A percentile compares a stretch with the other conserved stretches of the same genome.
Evolutionary conservation across 2,797 vertebrate genomes (phyloP).

Genomic region (Alectoris magna): DNA sequence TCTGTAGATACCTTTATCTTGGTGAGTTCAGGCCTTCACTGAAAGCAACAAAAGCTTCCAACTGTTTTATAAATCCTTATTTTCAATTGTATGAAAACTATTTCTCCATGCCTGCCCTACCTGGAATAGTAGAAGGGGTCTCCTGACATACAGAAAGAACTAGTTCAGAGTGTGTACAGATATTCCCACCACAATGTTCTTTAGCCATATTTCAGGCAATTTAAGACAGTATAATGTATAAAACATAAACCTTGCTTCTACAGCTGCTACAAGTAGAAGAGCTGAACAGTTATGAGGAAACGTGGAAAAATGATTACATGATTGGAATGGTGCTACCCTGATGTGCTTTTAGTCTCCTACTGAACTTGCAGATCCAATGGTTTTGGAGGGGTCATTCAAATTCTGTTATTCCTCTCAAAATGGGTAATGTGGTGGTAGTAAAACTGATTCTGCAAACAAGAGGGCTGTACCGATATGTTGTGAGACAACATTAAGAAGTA

Average conservation of each 20-base stretch:
- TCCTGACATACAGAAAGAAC: neutral
- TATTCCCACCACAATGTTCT: neutral
- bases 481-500: neutral
- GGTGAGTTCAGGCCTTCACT: neutral
- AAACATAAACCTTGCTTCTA: neutral
- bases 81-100: neutral
- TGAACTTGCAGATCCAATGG: neutral
- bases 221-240: neutral
- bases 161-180: neutral
- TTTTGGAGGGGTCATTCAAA: neutral
- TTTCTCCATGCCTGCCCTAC: neutral
- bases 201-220: neutral
- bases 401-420: neutral
- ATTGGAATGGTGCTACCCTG: neutral
- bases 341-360: neutral
- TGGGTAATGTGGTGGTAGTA: neutral
- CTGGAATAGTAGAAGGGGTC: neutral
- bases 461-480: neutral
- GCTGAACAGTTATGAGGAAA: neutral
- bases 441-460: neutral
- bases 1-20: neutral
- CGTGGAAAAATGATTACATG: neutral
- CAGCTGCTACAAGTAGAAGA: neutral
- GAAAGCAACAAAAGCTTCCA: neutral
- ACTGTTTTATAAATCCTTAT: neutral